Base-by-base conservation (phyloP, 2,113 vertebrate species). In the Periophthalmus modestus region DNA sequence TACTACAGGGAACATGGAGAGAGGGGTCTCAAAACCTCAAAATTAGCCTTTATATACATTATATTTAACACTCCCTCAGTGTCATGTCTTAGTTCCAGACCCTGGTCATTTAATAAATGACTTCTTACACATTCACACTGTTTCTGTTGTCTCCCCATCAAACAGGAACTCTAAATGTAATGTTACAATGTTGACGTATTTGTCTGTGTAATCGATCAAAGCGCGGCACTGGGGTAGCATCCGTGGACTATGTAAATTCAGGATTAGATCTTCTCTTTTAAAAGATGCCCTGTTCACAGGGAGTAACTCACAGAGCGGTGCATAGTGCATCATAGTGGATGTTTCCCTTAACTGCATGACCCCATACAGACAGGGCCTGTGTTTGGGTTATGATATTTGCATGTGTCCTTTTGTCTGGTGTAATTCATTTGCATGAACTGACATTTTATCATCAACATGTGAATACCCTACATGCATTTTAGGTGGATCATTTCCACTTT, bases 201-300 rank as follows among this genome's bases (percentile, higher is more conserved):
- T 86, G 61, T 78, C 72, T 90, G 75, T 88, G 81, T 86, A 79
- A 21, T 11, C 75, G 74, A 84, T 78, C 62, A 68, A 61, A 68
- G 80, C 80, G 69, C 85, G 91, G 90, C 87, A 86, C 89, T 88
- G 76, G 84, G 85, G 87, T 52, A 68, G 74, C 71, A 50, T 59
- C 57, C 76, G 72, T 80, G 74, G 69, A 75, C 12, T 72, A 15
- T 46, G 23, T 75, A 24, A 47, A 47, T 24, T 47, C 34, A 28
- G n/a, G 7, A 52, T 34, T 57, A 7, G 10, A 16, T 72, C 10
- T 63, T 24, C 7, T 33, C 14, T 5, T 33, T 62, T 34, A 62
- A 62, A 43, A 62, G 23, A 28, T 28, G 23, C 13, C 13, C 23
- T 24, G 59, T 15, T 33, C 33, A 36, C 58, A 24, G 23, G 58